Base-by-base conservation (phyloP, 2,888 invertebrate species). In the Microplitis deprimator region DNA sequence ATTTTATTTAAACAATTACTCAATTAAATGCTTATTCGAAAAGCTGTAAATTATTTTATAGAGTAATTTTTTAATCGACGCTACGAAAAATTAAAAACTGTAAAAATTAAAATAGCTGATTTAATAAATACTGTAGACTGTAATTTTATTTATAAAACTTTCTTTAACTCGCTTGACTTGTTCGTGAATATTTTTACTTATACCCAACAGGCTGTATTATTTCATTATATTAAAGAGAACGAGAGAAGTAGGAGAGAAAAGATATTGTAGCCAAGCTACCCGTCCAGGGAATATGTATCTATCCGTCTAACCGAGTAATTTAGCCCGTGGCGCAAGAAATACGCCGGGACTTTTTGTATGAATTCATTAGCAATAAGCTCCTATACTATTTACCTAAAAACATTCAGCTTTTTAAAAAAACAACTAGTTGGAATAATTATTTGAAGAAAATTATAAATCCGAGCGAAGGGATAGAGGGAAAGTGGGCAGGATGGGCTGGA, bases 261-360 rank as follows among this genome's bases (percentile, higher is more conserved):
- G 50, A 64, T 73, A 59, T 50, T 62, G 50, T 59, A 73, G 68
- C 68, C 17, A 8, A 39, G 64, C 50, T 13, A 50, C 50, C 4
- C 29, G 29, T 29, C 29, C 29, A 29, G 16, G 59, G 38, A 68
- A 61, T 71, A 75, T 75, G 61, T 77, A 68, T 75, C 77, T 80
- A 81, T 80, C 81, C 81, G 80, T 79, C 81, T 79, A 82, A 81
- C 79, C 82, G 81, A 77, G 77, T 76, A 82, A 82, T 81, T 82
- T 78, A 77, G 80, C 78, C 82, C 79, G 17, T 65, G 65, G 77
- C 74, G 68, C 71, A 77, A 74, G 65, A 77, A 77, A 65, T 77
- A 65, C 77, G 64, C 74, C 17, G 20, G 61, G 68, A 29, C 29
- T 68, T 68, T 75, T 64, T 50, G 41, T 70, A 60, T 60, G 40